Conservation (phyloP, 1,140 invertebrate genomes). For the Piezodorus guildinii region DNA sequence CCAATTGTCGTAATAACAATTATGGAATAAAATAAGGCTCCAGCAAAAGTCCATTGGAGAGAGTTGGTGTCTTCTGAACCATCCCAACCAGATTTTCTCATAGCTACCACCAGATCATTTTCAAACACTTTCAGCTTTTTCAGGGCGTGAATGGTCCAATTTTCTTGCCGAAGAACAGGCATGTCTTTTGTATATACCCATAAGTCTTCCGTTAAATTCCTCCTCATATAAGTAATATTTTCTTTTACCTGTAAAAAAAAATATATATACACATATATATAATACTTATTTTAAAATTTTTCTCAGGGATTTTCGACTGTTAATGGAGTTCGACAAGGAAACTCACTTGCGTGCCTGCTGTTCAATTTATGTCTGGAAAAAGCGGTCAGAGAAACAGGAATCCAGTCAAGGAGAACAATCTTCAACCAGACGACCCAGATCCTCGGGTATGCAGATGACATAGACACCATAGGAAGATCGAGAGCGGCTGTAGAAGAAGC, state of each 20-base stretch:
- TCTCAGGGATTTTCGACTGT: too few species aligned
- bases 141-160: slow-evolving; percentile 54
- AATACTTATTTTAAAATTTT: too few species aligned
- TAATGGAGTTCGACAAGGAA: too few species aligned
- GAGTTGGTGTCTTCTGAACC: slow-evolving; percentile 64
- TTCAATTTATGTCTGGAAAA: too few species aligned
- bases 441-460: too few species aligned
- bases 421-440: too few species aligned
- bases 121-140: slow-evolving; percentile 62
- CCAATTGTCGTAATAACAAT: slow-evolving; percentile 96
- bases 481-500: too few species aligned
- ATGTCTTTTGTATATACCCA: slow-evolving; percentile 62
- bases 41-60: slow-evolving; percentile 80
- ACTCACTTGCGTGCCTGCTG: too few species aligned
- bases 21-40: slow-evolving; percentile 90
- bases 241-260: slow-evolving; percentile 54
- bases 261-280: too few species aligned
- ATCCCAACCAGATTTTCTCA: slow-evolving; percentile 85
- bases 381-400: too few species aligned
- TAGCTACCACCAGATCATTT: slow-evolving; percentile 62
- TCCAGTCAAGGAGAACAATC: too few species aligned
- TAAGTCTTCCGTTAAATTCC: slow-evolving; percentile 62
- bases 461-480: too few species aligned
- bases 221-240: slow-evolving; percentile 57
- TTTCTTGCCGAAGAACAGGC: slow-evolving; percentile 51